Base-by-base conservation (phyloP, 2,888 invertebrate genomes). In the Cryptocephalus primarius region DNA sequence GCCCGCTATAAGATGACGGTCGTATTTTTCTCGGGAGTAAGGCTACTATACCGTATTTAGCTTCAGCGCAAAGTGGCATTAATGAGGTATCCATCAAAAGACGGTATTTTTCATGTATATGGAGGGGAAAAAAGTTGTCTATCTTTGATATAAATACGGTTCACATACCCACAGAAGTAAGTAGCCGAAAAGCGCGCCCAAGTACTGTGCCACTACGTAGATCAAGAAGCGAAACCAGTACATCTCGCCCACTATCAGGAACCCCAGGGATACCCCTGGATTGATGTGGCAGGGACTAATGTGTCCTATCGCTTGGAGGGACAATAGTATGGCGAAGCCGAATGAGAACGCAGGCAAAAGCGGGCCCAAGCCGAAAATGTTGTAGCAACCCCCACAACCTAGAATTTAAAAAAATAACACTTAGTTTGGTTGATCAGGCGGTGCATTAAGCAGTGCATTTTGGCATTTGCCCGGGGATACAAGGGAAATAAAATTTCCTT, bases 361-460 rank as follows among this genome's bases (percentile, higher is more conserved):
- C 1, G 55, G 55, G 12, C 54, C 54, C 9, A 51, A 8, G 2
- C 39, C 38, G 6, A 31, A 47, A 1, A 8, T n/a, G 32, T 45
- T 10, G 10, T 48, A 14, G 36, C 52, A 52, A n/a, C 54, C 51
- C 49, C 50, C 49, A 12, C 54, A 54, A n/a, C 53, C 53, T 50
- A 38, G 2, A 4, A 39, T 32, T 34, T 13, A 31, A 34, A 22
- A 22, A 22, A n/a, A n/a, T n/a, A n/a, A n/a, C n/a, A n/a, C n/a
- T n/a, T n/a, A n/a, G n/a, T n/a, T n/a, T n/a, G n/a, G n/a, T n/a
- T n/a, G n/a, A n/a, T n/a, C n/a, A n/a, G n/a, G n/a, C n/a, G n/a
- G n/a, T n/a, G n/a, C n/a, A n/a, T n/a, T n/a, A n/a, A n/a, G n/a
- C n/a, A n/a, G n/a, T n/a, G n/a, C n/a, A n/a, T n/a, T n/a, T n/a